A percentile compares a stretch with the other conserved stretches of the same genome.
These are phyloP conservation scores for Gambelia wislizenii DNA, from an alignment of 2,797 vertebrate genomes.

Conservation along the genomic window DNA sequence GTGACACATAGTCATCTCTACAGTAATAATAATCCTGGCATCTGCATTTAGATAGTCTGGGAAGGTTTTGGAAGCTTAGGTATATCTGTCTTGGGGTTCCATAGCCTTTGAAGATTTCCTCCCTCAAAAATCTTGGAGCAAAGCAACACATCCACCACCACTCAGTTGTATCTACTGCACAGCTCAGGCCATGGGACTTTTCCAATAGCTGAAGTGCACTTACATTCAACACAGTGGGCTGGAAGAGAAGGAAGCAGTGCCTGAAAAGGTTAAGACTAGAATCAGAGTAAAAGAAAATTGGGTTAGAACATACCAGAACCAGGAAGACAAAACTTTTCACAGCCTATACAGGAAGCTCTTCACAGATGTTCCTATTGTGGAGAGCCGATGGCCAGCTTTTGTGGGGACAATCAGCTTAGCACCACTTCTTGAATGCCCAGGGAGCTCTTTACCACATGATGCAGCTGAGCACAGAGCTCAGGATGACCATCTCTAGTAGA, in stretches of 20 bases:
- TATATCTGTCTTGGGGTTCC: background rate
- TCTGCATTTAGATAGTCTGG: background rate
- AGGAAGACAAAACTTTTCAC: background rate
- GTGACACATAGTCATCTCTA: background rate
- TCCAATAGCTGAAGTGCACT: background rate
- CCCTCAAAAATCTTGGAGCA: background rate
- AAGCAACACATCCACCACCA: background rate
- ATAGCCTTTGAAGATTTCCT: background rate
- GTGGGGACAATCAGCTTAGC: too few species aligned
- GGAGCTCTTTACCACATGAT: too few species aligned
- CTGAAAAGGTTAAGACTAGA: background rate
- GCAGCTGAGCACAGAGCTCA: too few species aligned
- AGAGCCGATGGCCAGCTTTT: too few species aligned
- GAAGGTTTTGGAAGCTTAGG: background rate
- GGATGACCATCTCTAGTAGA: too few species aligned
- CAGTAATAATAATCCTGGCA: background rate
- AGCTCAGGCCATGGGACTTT: background rate
- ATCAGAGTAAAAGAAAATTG: background rate
- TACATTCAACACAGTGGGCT: background rate
- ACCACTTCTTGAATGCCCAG: too few species aligned
- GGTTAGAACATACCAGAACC: background rate
- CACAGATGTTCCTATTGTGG: too few species aligned
- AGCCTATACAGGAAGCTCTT: too few species aligned
- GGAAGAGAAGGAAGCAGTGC: background rate
- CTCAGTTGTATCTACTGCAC: background rate